Conservation (phyloP, 2,113 vertebrate species). For the Pontoporia blainvillei region DNA sequence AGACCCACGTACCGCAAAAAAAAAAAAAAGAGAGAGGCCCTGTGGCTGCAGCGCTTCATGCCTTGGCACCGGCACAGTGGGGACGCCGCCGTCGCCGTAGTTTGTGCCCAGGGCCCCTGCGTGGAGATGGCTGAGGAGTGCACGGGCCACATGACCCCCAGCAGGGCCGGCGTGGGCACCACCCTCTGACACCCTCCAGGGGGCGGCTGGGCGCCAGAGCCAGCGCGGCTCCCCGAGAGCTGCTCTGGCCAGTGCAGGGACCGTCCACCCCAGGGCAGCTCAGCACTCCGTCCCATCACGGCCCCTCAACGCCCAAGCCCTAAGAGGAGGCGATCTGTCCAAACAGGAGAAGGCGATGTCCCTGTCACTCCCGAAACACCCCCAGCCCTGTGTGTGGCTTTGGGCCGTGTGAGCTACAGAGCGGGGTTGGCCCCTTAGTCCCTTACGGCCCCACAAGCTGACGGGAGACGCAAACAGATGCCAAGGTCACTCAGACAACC, state of each 20-base stretch:
- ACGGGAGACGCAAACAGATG: background rate
- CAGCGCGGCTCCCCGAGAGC: background rate
- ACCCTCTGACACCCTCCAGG: background rate
- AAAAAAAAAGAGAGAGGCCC: background rate
- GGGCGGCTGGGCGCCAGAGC: background rate
- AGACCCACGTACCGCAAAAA: no score
- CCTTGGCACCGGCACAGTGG: background rate
- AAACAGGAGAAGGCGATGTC: accelerated
- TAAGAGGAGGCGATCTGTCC: accelerated
- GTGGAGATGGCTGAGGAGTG: background rate
- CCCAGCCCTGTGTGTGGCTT: background rate
- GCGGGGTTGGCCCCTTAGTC: no score
- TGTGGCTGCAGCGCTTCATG: background rate
- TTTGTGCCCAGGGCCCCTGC: background rate
- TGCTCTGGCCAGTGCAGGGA: background rate
- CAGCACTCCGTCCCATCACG: accelerated
- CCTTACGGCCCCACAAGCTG: background rate
- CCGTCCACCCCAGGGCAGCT: background rate
- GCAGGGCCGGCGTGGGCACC: background rate
- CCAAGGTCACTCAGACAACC: background rate
- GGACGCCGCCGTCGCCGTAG: background rate
- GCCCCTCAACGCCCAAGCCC: background rate
- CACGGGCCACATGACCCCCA: background rate
- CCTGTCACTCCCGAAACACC: accelerated
- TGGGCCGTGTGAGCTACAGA: background rate